Conservation (phyloP, 2,888 invertebrate genomes). For the Tortrix viridana region DNA sequence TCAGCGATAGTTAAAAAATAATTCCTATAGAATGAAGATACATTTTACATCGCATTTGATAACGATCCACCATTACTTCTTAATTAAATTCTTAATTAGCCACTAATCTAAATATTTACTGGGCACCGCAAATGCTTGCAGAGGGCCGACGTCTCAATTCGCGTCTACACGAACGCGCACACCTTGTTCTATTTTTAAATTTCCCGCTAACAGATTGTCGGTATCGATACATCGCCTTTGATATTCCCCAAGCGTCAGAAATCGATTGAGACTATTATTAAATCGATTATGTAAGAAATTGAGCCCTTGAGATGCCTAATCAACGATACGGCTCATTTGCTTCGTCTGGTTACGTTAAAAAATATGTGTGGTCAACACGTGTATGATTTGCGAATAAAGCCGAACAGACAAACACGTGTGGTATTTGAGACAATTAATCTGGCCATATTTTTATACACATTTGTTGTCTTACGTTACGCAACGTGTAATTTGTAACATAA, state of each 20-base stretch:
- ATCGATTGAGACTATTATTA: constrained; percentile 34
- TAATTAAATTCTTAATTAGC: background rate
- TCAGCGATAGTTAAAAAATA: no score
- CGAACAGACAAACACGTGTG: background rate
- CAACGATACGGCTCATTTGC: constrained; percentile 13
- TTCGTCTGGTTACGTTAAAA: constrained; percentile 9
- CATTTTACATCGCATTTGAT: background rate
- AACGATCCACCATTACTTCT: background rate
- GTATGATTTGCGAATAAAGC: background rate
- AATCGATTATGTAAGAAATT: constrained; percentile 25
- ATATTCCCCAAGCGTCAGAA: constrained; percentile 23
- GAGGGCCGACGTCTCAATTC: background rate
- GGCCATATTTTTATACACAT: no score
- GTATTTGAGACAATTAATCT: no score
- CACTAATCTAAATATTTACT: constrained; percentile 9
- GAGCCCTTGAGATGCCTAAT: constrained; percentile 31
- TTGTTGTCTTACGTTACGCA: no score
- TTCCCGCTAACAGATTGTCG: constrained; percentile 6
- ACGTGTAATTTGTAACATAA: no score
- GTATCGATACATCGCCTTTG: constrained; percentile 13
- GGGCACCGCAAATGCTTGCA: background rate
- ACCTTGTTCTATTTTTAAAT: constrained; percentile 4
- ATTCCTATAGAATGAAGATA: no score
- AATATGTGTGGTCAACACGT: constrained; percentile 13
- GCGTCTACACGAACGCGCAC: background rate